Base-by-base conservation (phyloP, 2,888 invertebrate species). In the Drosophila algonquin region DNA sequence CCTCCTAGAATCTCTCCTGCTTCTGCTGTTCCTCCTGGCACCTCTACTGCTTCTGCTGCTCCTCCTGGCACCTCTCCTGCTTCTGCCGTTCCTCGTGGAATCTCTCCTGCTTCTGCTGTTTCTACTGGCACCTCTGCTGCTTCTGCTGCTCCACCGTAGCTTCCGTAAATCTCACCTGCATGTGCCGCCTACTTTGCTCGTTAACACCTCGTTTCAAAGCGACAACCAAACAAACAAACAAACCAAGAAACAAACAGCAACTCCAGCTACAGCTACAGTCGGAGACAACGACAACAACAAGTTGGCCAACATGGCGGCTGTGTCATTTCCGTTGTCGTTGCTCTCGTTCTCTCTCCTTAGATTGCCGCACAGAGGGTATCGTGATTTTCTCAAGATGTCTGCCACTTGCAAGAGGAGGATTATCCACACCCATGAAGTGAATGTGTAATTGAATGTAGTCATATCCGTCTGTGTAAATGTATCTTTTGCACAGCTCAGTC, bases 251-350 rank as follows among this genome's bases (percentile, higher is more conserved):
- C 51, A 50, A 63, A 52, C 55, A 62, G 50, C 51, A 35, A 24
- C 65, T 62, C 48, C 45, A 48, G 18, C 58, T 62, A 52, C 45
- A 51, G 18, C 58, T 24, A 54, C 48, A 16, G 46, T 55, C 54
- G 60, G 60, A 60, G 70, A 56, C 59, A 73, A 47, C n/a, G 58
- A 48, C 47, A 73, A 63, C 68, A 57, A 47, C 53, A 32, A 7
- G 30, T 47, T 68, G 59, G 70, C 80, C 75, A 80, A 75, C 74
- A 77, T 81, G 78, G 76, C 71, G 76, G 75, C 79, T 75, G 64
- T 75, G 76, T 87, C 87, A 90, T 90, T 90, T 90, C 89, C 90
- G 89, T 62, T 84, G 81, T 71, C 70, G 73, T 63, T 63, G 6
- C 63, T 44, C 16, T 40, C 35, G 46, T 12, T 52, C 27, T 40